Evolutionary conservation across 2,888 invertebrate genomes (phyloP).

Genomic region (Agrypnus murinus): DNA sequence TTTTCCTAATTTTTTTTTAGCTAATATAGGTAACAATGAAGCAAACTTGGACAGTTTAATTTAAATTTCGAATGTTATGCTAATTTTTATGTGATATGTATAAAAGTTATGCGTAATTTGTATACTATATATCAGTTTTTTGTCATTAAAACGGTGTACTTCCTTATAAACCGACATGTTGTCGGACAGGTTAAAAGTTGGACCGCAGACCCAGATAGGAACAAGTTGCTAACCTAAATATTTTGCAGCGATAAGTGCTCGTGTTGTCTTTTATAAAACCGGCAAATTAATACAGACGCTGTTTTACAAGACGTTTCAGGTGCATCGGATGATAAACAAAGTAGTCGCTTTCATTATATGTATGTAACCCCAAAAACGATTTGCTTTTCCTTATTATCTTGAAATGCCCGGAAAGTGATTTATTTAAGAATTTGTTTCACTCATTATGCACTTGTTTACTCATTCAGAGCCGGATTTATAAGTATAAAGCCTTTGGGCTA

Average conservation of each 20-base stretch:
- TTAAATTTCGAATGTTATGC: constrained; percentile 11
- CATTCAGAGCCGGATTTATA: too few relatives aligned
- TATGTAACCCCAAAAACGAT: too few relatives aligned
- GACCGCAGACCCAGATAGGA: constrained; percentile 48
- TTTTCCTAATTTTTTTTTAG: neutral
- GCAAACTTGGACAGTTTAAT: neutral
- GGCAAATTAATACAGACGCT: constrained; percentile 17
- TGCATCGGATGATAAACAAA: neutral
- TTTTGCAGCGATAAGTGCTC: constrained; percentile 35
- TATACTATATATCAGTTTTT: constrained; percentile 9
- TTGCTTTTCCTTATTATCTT: too few relatives aligned
- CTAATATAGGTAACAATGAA: neutral
- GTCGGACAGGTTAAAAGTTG: constrained; percentile 46
- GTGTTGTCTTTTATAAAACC: constrained; percentile 18
- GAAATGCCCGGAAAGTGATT: too few relatives aligned
- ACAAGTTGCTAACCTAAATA: constrained; percentile 49
- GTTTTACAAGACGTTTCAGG: constrained; percentile 2
- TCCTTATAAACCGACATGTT: constrained; percentile 40
- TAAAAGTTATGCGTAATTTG: neutral
- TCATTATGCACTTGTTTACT: too few relatives aligned
- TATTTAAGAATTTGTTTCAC: too few relatives aligned
- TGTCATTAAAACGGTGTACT: constrained; percentile 44
- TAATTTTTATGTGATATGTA: neutral
- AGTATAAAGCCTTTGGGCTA: too few relatives aligned
- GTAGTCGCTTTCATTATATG: neutral